Evolutionary conservation across 2,113 vertebrate genomes (phyloP), one percentile per base, ranked within the genome.

Genomic region (Hipposideros armiger): DNA sequence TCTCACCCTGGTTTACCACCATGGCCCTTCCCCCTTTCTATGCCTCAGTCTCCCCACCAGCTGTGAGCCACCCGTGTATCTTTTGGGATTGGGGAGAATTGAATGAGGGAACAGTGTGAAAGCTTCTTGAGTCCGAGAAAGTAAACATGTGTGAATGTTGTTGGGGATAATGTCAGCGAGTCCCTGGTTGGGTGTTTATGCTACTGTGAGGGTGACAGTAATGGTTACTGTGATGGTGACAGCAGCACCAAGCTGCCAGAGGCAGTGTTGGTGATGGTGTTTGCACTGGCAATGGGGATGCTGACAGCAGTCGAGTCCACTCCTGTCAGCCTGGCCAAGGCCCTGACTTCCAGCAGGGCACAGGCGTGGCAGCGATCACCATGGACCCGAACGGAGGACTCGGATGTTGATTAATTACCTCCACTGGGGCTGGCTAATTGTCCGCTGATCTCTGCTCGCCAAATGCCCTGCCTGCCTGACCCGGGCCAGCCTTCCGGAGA

Each of bases 391-490:
- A 86, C 0, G 17, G 93, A 77, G 78, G 88, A 64, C 64, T 76
- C 0, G 14, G 72, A 90, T 42, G 5, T 74, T 98, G 97, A 97
- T 97, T 96, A 97, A 98, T 97, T 83, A 94, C 92, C 81, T 96
- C 87, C 9, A 0, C 85, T 73, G 85, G 66, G 89, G 67, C 72
- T 89, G 67, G 64, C 95, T 97, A 96, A 97, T 97, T 97, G 96
- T 91, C 87, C n/a, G 24, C 77, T 60, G 91, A 95, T 89, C 94
- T 95, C 97, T 60, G 92, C 52, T 95, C 66, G 7, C 84, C 85
- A 22, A 58, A 42, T 9, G 66, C 67, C 73, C 85, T 66, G 82
- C 64, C 78, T 60, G 88, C 90, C 94, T 97, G 97, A 82, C 94
- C 62, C 0, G 1, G 62, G 89, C 2, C 13, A 77, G 66, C 52